A percentile compares a stretch with the other conserved stretches of the same genome.
These are phyloP conservation scores for Sebastes hubbsi DNA, from an alignment of 2,797 vertebrate genomes.

Conservation along the genomic window DNA sequence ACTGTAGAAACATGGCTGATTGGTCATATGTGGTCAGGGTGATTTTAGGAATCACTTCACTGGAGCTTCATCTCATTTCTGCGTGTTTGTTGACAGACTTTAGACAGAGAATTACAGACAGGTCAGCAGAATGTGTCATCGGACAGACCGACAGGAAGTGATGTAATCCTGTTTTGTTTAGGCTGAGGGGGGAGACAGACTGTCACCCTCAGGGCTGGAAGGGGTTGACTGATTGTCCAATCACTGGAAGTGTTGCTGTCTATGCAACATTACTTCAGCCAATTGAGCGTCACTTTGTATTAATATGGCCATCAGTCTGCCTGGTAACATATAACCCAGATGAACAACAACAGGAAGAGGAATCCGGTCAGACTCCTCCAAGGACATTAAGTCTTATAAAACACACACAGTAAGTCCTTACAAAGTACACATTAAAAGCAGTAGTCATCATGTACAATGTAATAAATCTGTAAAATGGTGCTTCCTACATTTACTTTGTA, in stretches of 20 bases:
- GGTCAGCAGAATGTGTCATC: not conserved
- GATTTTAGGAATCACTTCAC: not conserved
- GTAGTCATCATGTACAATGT: not conserved
- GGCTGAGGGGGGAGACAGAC: conserved; percentile 7
- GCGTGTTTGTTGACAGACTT: too few species aligned
- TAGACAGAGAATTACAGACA: too few species aligned
- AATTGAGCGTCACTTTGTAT: conserved; percentile 74
- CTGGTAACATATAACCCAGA: conserved; percentile 56
- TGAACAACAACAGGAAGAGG: conserved; percentile 33
- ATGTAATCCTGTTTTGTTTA: conserved; percentile 42
- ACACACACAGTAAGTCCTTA: not conserved
- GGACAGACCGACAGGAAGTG: conserved; percentile 30
- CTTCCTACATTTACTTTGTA: not conserved
- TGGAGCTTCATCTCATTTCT: not conserved
- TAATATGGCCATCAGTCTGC: conserved; percentile 76
- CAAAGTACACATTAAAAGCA: not conserved
- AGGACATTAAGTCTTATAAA: conserved; percentile 28
- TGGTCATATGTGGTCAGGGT: not conserved
- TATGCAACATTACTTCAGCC: conserved; percentile 77
- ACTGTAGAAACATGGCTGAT: not conserved
- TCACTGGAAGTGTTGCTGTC: conserved; percentile 60
- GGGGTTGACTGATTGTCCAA: conserved; percentile 74
- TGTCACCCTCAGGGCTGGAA: conserved; percentile 54
- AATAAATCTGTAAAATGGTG: not conserved
- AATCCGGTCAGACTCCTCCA: conserved; percentile 18